Evolutionary conservation across 2,113 vertebrate genomes (phyloP).

Genomic region (Leuciscus idus): DNA sequence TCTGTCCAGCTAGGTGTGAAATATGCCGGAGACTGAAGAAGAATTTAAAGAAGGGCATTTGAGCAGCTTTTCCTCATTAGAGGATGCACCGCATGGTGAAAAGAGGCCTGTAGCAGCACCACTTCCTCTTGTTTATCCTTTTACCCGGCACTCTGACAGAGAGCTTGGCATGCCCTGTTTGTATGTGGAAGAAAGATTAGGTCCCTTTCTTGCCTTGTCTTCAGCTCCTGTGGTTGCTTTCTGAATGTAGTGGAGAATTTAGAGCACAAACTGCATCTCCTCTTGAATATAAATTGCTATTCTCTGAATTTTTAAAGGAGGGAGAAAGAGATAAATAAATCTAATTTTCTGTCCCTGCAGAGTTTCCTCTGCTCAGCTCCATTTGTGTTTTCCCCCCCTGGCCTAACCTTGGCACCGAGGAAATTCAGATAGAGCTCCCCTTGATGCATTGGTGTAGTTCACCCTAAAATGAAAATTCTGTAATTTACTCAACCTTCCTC

Average conservation of each 20-base stretch:
- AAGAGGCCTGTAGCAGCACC: conserved; percentile 24
- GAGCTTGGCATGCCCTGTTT: conserved; percentile 34
- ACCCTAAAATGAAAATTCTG: background rate
- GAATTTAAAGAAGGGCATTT: conserved; percentile 31
- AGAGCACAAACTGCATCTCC: conserved; percentile 40
- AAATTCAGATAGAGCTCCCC: background rate
- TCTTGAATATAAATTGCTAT: conserved; percentile 47
- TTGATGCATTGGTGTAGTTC: background rate
- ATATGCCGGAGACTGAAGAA: background rate
- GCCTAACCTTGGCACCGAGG: background rate
- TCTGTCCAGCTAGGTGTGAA: conserved; percentile 1
- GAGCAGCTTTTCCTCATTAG: conserved; percentile 25
- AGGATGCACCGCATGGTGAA: conserved; percentile 18
- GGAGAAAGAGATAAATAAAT: conserved; percentile 48
- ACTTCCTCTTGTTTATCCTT: conserved; percentile 37
- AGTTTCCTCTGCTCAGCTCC: background rate
- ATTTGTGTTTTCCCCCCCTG: background rate
- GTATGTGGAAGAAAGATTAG: conserved; percentile 42
- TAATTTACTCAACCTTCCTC: background rate
- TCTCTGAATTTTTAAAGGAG: conserved; percentile 24
- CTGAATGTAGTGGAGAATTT: conserved; percentile 30
- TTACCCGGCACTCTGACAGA: conserved; percentile 1
- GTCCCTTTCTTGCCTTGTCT: conserved; percentile 27
- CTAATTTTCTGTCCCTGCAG: conserved; percentile 25
- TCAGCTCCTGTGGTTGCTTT: conserved; percentile 37